These are phyloP conservation scores for Hyperopisus bebe DNA, from an alignment of 2,113 vertebrate genomes.

Conservation along the genomic window DNA sequence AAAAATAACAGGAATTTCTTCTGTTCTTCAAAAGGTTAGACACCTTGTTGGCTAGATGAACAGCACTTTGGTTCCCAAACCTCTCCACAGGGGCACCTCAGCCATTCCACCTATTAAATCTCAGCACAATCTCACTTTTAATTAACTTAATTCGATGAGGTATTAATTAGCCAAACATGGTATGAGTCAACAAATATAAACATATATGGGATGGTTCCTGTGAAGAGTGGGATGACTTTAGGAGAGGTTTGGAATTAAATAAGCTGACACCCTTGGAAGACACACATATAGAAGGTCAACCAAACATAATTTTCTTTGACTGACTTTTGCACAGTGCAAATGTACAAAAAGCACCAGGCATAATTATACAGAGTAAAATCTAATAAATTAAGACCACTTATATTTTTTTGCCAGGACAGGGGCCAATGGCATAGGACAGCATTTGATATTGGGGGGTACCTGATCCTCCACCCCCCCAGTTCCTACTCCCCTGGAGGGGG, in stretches of 20 bases:
- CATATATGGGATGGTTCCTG: background rate
- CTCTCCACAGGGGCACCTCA: background rate
- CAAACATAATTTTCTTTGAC: background rate
- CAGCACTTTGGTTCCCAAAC: background rate
- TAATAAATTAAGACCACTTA: background rate
- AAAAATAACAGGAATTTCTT: background rate
- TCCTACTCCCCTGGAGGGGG: background rate
- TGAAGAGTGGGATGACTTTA: background rate
- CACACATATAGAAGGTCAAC: background rate
- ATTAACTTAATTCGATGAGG: background rate
- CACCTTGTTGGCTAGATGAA: background rate
- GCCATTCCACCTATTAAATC: background rate
- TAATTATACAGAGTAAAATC: background rate
- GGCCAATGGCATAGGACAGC: background rate
- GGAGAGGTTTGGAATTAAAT: background rate
- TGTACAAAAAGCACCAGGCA: background rate
- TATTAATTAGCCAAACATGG: background rate
- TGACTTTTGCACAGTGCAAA: background rate
- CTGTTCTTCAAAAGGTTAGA: background rate
- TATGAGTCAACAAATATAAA: background rate
- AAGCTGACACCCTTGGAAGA: background rate
- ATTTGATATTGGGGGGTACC: background rate
- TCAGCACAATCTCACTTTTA: background rate
- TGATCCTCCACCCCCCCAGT: background rate
- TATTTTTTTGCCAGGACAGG: background rate